Evolutionary conservation across 2,888 invertebrate species (phyloP).

Genomic region (Tinea pellionella): DNA sequence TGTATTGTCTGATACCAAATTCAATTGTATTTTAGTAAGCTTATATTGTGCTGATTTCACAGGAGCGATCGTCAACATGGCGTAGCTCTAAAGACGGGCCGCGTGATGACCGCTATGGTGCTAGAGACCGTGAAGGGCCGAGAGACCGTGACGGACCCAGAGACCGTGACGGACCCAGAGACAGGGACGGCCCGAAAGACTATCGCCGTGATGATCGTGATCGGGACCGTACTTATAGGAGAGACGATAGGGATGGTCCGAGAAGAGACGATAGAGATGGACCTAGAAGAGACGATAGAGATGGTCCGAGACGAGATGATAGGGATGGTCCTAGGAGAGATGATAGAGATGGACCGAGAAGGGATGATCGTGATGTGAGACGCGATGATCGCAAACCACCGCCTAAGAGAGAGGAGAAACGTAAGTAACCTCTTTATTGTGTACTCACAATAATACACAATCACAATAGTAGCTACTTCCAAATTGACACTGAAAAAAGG

Average conservation of each 20-base stretch:
- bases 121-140: constrained; percentile 24
- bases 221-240: constrained; percentile 26
- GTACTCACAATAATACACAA: too few species aligned
- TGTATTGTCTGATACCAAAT: too few species aligned
- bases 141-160: constrained; percentile 24
- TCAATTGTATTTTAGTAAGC: too few species aligned
- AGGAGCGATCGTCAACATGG: constrained; percentile 56
- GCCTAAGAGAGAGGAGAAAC: constrained; percentile 57
- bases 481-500: too few species aligned
- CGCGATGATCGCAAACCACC: constrained; percentile 32
- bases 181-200: constrained; percentile 14
- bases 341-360: constrained; percentile 28
- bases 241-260: constrained; percentile 33
- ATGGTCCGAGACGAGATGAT: constrained; percentile 25
- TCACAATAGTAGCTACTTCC: background rate
- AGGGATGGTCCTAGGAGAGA: constrained; percentile 32
- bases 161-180: constrained; percentile 21
- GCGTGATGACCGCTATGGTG: constrained; percentile 24
- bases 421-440: constrained; percentile 31
- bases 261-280: constrained; percentile 30
- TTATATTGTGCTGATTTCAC: too few species aligned
- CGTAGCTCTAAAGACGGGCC: constrained; percentile 42
- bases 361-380: constrained; percentile 26
- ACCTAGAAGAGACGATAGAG: constrained; percentile 45
- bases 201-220: constrained; percentile 9